A percentile compares a stretch with the other conserved stretches of the same genome.
Evolutionary conservation across 2,113 vertebrate species (phyloP).

Genomic region (Piprites chloris): DNA sequence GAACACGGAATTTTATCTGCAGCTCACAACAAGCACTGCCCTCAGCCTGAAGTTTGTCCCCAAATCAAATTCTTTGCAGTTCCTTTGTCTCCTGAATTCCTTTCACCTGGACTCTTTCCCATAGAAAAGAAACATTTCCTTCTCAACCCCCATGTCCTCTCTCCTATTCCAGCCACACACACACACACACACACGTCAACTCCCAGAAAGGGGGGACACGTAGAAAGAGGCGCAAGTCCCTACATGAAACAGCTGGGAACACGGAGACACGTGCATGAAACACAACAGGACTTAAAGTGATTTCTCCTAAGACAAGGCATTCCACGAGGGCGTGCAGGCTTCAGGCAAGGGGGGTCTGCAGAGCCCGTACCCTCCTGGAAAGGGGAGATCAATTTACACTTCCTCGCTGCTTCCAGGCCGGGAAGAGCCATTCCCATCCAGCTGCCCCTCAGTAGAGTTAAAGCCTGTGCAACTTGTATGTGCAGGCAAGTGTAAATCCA

Average conservation of each 20-base stretch:
- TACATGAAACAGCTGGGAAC: conserved; percentile 36
- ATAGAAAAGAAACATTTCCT: neutral
- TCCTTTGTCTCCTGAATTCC: conserved; percentile 28
- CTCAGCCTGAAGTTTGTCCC: conserved; percentile 15
- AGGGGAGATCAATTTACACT: neutral
- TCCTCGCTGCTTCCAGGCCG: neutral
- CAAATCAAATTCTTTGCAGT: neutral
- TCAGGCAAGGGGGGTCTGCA: neutral
- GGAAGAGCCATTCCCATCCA: neutral
- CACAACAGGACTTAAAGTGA: conserved; percentile 1
- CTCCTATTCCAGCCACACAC: neutral
- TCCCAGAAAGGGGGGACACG: neutral
- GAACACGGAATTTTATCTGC: conserved; percentile 38
- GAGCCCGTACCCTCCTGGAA: neutral
- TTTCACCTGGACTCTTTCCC: neutral
- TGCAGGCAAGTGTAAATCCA: conserved; percentile 39
- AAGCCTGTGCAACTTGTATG: neutral
- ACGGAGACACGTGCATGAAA: conserved; percentile 25
- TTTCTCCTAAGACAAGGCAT: neutral
- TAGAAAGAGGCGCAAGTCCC: conserved; percentile 7
- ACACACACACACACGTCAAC: neutral
- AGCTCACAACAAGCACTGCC: conserved; percentile 17
- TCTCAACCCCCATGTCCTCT: neutral
- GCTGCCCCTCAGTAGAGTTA: conserved; percentile 10
- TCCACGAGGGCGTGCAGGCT: neutral